These are phyloP conservation scores for Ochotona curzoniae DNA, from an alignment of 2,113 vertebrate genomes.

Conservation along the genomic window DNA sequence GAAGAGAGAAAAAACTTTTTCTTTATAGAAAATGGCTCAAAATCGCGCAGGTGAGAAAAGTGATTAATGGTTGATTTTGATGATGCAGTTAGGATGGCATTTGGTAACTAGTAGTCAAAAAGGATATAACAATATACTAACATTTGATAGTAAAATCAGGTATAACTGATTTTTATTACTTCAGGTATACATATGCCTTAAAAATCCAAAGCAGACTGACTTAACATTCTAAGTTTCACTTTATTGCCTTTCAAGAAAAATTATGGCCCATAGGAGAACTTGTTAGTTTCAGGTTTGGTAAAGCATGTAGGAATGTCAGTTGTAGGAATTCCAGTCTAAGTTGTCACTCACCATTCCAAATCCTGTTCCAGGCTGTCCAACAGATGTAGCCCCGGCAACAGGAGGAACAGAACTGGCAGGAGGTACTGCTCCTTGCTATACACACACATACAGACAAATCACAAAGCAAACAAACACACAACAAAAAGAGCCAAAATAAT, in stretches of 20 bases:
- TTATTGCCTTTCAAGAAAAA: neutral
- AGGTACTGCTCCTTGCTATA: constrained; percentile 88
- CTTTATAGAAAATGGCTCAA: neutral
- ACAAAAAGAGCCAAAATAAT: constrained; percentile 48
- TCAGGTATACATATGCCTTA: neutral
- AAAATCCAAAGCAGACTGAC: neutral
- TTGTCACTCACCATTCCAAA: constrained; percentile 93
- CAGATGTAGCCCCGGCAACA: constrained; percentile 83
- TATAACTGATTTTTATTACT: neutral
- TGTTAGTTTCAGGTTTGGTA: neutral
- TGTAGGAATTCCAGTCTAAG: neutral
- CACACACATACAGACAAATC: neutral
- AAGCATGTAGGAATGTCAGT: neutral
- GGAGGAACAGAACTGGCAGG: constrained; percentile 88
- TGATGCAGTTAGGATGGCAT: neutral
- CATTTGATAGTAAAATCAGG: neutral
- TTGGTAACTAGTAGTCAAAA: neutral
- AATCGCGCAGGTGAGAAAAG: neutral
- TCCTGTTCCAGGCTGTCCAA: constrained; percentile 89
- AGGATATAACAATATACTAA: neutral
- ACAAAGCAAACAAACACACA: neutral
- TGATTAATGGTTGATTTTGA: neutral
- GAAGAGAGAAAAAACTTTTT: neutral
- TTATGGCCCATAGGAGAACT: neutral
- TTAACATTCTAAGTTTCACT: constrained; percentile 11